Base-by-base conservation (phyloP, 2,113 vertebrate genomes). In the Grammomys dolichurus region DNA sequence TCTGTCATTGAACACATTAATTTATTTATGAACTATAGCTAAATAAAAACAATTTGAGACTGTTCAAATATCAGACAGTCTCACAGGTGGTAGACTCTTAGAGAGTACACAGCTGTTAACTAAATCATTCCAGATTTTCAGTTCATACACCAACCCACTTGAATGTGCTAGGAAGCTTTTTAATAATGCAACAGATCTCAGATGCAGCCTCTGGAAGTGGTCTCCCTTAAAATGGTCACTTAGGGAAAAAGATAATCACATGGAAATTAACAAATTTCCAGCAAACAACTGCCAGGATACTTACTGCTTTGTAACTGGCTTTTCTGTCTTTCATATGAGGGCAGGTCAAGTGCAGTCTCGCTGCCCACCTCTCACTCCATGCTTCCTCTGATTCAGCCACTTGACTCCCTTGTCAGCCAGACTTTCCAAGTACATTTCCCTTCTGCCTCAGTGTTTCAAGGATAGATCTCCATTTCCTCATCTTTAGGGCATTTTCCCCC, bases 41-140 rank as follows among this genome's bases (percentile, higher is more conserved):
- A 78, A 91, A 67, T 91, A 80, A 94, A 93, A 87, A 69, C 43
- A 94, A 93, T 58, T 72, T 90, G 48, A 76, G 70, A 88, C 28
- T 77, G 24, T 77, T 93, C 20, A 94, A 89, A 76, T 92, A 95
- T 69, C 93, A 95, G 56, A 77, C 2, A 22, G 3, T 77, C 87
- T 95, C 56, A 85, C 73, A 65, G 63, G 73, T 91, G 36, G 43
- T 51, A 17, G 43, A 51, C 20, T 48, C 65, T 60, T 89, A 40
- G 67, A 87, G 75, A 87, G 19, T 43, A 93, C 78, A 43, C 72
- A 96, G 58, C 60, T 94, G 40, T 48, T 46, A 58, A 86, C 51
- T 72, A 63, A 87, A 92, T 87, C 81, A 36, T 40, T 43, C 54
- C 84, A 92, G n/a, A 70, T 48, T 84, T 56, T 93, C 70, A 63